Evolutionary conservation across 2,888 invertebrate species (phyloP).

Genomic region (Terebella lapidaria): DNA sequence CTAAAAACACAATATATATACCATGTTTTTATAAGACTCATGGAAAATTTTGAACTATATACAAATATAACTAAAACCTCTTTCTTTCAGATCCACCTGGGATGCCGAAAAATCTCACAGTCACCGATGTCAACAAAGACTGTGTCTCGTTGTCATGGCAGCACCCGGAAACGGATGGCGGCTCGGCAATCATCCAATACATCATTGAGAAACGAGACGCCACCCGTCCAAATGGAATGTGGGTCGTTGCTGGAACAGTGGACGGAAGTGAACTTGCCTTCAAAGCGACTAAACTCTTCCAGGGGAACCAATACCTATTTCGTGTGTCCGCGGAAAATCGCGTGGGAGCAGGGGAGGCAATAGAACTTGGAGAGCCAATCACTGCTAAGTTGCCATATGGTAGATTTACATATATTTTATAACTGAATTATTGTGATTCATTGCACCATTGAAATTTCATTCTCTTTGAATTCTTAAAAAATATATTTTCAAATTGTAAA

Average conservation of each 20-base stretch:
- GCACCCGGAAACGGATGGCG: constrained; percentile 45
- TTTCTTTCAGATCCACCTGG: constrained; percentile 21
- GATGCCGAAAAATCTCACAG: constrained; percentile 18
- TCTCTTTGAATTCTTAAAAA: neutral
- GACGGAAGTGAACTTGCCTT: constrained; percentile 47
- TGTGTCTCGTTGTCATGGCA: constrained; percentile 44
- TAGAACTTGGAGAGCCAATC: constrained; percentile 70
- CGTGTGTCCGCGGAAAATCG: constrained; percentile 76
- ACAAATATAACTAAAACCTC: no score
- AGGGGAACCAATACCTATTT: constrained; percentile 63
- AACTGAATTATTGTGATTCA: no score
- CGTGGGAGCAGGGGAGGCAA: constrained; percentile 74
- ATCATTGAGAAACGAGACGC: constrained; percentile 36
- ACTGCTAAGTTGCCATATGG: constrained; percentile 41
- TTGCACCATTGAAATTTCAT: no score
- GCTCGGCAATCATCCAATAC: constrained; percentile 41
- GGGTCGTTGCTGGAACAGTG: constrained; percentile 19
- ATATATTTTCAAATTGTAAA: no score
- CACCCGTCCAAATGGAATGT: constrained; percentile 9
- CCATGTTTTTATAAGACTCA: no score
- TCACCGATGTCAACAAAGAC: constrained; percentile 20
- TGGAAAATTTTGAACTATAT: no score
- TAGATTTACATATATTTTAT: constrained; percentile 7
- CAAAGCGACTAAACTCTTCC: constrained; percentile 69
- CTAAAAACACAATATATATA: no score